Percentiles rank a stretch among this genome's conserved stretches.
These are phyloP conservation scores for Aphidoletes aphidimyza DNA, from an alignment of 2,888 invertebrate species.

Conservation along the genomic window DNA sequence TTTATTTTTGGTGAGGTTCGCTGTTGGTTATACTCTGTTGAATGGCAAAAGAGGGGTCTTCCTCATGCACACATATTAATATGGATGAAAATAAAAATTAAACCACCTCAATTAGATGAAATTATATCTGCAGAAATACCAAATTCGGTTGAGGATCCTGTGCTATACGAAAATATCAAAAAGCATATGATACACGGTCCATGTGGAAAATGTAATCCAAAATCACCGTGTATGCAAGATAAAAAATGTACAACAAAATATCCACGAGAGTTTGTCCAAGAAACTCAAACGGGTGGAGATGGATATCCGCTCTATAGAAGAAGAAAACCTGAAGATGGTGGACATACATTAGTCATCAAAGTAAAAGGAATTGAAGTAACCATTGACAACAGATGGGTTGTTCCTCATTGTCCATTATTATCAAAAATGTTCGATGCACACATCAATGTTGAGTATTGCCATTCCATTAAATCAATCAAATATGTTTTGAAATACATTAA, in stretches of 20 bases:
- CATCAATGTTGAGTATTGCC: too few species aligned
- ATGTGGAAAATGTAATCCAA: slow-evolving; percentile 61
- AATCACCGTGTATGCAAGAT: slow-evolving; percentile 63
- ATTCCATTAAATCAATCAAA: too few species aligned
- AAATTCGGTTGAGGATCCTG: slow-evolving; percentile 60
- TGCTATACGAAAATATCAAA: slow-evolving; percentile 60
- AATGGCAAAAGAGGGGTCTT: slow-evolving; percentile 56
- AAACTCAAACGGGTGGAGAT: slow-evolving; percentile 61
- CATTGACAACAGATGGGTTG: slow-evolving; percentile 62
- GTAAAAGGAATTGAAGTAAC: slow-evolving; percentile 56
- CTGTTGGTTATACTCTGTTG: not conserved
- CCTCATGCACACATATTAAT: slow-evolving; percentile 60
- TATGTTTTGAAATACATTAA: slow-evolving; percentile 57
- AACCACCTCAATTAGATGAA: slow-evolving; percentile 57
- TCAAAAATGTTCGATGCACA: not conserved
- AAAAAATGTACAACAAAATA: slow-evolving; percentile 62
- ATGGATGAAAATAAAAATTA: slow-evolving; percentile 58
- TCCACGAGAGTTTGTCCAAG: slow-evolving; percentile 59
- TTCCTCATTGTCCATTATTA: slow-evolving; percentile 59
- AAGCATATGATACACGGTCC: slow-evolving; percentile 62
- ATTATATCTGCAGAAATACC: slow-evolving; percentile 59
- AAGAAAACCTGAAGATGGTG: slow-evolving; percentile 60
- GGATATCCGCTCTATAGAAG: slow-evolving; percentile 62
- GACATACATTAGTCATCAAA: slow-evolving; percentile 58
- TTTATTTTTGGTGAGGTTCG: slow-evolving; percentile 55